Conservation (phyloP, 2,888 invertebrate genomes). For the Oscheius onirici region DNA sequence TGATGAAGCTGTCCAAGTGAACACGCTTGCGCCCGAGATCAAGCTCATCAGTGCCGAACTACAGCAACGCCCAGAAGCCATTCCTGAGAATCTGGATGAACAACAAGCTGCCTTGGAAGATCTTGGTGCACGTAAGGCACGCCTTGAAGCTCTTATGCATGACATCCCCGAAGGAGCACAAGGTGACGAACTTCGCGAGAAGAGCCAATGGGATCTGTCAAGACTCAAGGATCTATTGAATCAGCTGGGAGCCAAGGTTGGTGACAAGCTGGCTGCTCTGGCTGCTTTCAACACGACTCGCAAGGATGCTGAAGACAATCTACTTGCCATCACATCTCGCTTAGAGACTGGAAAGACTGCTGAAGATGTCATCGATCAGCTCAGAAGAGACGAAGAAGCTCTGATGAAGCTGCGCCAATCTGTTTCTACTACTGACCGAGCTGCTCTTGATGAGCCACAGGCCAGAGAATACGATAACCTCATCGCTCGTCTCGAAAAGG, state of each 20-base stretch:
- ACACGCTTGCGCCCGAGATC: constrained; percentile 42
- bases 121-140: constrained; percentile 40
- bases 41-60: constrained; percentile 41
- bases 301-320: constrained; percentile 49
- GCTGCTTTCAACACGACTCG: constrained; percentile 51
- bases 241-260: constrained; percentile 45
- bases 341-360: constrained; percentile 10
- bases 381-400: constrained; percentile 36
- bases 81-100: constrained; percentile 38
- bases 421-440: constrained; percentile 36
- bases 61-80: constrained; percentile 34
- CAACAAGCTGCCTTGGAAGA: constrained; percentile 47
- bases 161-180: constrained; percentile 37
- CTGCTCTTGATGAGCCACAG: constrained; percentile 44
- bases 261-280: constrained; percentile 52
- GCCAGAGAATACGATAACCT: constrained; percentile 42
- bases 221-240: constrained; percentile 47
- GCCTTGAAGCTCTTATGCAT: constrained; percentile 42
- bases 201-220: constrained; percentile 52
- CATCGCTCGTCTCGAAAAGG: constrained; percentile 44
- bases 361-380: constrained; percentile 39
- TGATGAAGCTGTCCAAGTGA: constrained; percentile 37
- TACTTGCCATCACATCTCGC: constrained; percentile 39
- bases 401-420: constrained; percentile 34
- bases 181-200: constrained; percentile 44